Conservation (phyloP, 2,113 vertebrate species). For the Dolichotis patagonum region DNA sequence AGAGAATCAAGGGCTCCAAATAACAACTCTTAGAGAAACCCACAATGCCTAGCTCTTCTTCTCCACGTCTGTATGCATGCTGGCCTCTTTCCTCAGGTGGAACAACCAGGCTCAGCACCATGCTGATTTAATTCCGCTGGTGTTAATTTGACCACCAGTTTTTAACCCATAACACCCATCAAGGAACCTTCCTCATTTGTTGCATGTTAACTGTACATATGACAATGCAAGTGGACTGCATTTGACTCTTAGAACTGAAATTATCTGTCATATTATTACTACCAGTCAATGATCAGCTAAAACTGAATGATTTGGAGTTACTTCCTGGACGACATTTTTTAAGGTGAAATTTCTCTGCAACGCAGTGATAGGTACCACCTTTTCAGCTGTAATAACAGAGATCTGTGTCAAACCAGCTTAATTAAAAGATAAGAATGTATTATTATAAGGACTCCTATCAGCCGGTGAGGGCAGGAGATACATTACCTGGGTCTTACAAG, state of each 20-base stretch:
- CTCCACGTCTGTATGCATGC: too few relatives aligned
- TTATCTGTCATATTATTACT: background rate
- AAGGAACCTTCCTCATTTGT: background rate
- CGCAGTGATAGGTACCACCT: background rate
- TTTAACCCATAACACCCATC: background rate
- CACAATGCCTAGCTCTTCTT: too few relatives aligned
- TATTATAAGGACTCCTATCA: background rate
- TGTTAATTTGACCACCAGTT: too few relatives aligned
- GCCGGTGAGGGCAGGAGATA: background rate
- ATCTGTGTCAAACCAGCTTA: background rate
- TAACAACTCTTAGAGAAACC: too few relatives aligned
- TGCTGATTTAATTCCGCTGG: too few relatives aligned
- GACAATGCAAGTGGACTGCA: background rate
- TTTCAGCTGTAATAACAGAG: constrained; percentile 4
- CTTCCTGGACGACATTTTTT: background rate
- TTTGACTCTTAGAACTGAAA: constrained; percentile 14
- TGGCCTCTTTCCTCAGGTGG: too few relatives aligned
- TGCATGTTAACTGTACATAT: background rate
- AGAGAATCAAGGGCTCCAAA: too few relatives aligned
- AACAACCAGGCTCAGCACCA: too few relatives aligned
- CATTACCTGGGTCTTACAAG: background rate
- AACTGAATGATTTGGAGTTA: background rate
- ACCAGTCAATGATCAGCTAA: background rate
- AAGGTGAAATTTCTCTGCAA: constrained; percentile 1
- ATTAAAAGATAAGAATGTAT: constrained; percentile 18